Percentiles rank a stretch among this genome's conserved stretches.
Evolutionary conservation across 2,797 vertebrate genomes (phyloP).

Genomic region (Euthynnus affinis): DNA sequence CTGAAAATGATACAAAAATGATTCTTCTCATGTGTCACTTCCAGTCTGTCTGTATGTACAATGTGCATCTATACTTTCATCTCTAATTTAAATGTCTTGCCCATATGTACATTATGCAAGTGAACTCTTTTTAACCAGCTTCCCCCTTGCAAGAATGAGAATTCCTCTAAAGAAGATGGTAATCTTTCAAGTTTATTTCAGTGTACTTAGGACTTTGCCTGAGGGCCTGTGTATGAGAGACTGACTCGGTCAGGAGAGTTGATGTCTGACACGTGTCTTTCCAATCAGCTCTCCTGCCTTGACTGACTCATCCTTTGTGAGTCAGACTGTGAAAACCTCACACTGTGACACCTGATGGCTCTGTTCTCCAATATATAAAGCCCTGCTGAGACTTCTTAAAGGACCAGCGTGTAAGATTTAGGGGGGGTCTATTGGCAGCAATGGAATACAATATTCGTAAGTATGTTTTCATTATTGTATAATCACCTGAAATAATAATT

Average conservation of each 20-base stretch:
- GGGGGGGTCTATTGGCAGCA: too few relatives aligned
- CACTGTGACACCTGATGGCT: constrained; percentile 60
- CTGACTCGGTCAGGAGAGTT: constrained; percentile 36
- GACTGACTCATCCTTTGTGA: constrained; percentile 55
- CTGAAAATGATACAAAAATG: not conserved
- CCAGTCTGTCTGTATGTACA: not conserved
- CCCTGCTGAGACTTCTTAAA: constrained; percentile 47
- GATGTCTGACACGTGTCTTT: constrained; percentile 55
- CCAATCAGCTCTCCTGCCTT: constrained; percentile 45
- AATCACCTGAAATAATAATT: too few relatives aligned
- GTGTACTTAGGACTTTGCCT: constrained; percentile 28
- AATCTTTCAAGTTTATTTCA: constrained; percentile 24
- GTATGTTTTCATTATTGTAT: too few relatives aligned
- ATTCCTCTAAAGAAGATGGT: constrained; percentile 16
- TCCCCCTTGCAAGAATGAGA: not conserved
- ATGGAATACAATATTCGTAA: too few relatives aligned
- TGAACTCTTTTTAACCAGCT: constrained; percentile 17
- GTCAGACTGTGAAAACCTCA: constrained; percentile 36
- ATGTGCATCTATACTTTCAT: not conserved
- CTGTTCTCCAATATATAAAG: constrained; percentile 48
- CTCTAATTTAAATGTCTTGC: constrained; percentile 10
- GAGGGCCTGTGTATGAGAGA: constrained; percentile 26
- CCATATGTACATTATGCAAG: not conserved
- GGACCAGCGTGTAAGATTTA: constrained; percentile 18
- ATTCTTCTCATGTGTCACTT: not conserved